These are phyloP conservation scores for Thamnophis sirtalis DNA, from an alignment of 2,113 vertebrate genomes.

Conservation along the genomic window DNA sequence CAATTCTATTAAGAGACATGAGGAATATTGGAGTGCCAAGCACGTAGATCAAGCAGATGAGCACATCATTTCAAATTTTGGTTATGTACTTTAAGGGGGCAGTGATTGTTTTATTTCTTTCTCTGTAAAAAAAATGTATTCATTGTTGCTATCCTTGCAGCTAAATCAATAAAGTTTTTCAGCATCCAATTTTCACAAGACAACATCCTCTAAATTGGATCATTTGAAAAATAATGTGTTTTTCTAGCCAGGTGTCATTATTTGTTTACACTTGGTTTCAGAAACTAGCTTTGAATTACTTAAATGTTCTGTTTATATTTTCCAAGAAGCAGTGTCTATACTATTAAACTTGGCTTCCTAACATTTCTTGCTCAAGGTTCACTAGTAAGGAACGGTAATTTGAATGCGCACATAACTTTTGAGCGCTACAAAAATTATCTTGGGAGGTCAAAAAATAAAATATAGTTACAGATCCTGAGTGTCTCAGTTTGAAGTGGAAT, in stretches of 20 bases:
- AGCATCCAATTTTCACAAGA: constrained; percentile 34
- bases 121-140: constrained; percentile 8
- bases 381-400: not conserved
- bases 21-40: constrained; percentile 62
- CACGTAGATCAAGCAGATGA: constrained; percentile 42
- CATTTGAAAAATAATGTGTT: constrained; percentile 31
- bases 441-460: not conserved
- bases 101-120: constrained; percentile 6
- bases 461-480: not conserved
- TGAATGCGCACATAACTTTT: constrained; percentile 16
- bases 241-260: constrained; percentile 9
- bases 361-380: constrained; percentile 20
- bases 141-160: constrained; percentile 33
- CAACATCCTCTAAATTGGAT: constrained; percentile 18
- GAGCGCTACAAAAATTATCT: not conserved
- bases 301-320: constrained; percentile 16
- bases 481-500: not conserved
- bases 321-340: not conserved
- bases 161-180: constrained; percentile 40
- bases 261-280: constrained; percentile 35
- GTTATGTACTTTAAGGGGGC: constrained; percentile 43
- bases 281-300: constrained; percentile 13
- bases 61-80: constrained; percentile 25
- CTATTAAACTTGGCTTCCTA: not conserved
- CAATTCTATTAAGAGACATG: constrained; percentile 82